Evolutionary conservation across 2,888 invertebrate genomes (phyloP).

Genomic region (Rhagonycha lutea): DNA sequence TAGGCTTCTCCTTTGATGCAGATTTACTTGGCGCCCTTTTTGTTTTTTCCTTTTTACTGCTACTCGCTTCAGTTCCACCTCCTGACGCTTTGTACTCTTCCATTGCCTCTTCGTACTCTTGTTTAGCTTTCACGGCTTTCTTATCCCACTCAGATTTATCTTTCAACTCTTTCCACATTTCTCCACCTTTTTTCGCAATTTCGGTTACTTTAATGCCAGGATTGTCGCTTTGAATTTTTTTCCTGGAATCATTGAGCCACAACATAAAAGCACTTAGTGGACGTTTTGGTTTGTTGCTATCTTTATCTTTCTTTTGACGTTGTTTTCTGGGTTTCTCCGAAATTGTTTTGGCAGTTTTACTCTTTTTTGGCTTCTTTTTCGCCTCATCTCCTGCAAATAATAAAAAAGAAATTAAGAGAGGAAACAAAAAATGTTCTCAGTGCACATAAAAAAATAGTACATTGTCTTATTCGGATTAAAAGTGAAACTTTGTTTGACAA

Average conservation of each 20-base stretch:
- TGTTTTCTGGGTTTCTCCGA: conserved; percentile 70
- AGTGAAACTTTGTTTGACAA: too few species aligned
- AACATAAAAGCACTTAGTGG: conserved; percentile 90
- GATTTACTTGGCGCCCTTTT: conserved; percentile 37
- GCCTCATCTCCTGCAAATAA: conserved; percentile 54
- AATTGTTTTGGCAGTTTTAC: conserved; percentile 60
- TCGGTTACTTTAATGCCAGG: conserved; percentile 91
- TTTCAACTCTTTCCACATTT: conserved; percentile 88
- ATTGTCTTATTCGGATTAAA: too few species aligned
- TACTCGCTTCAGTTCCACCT: conserved; percentile 53
- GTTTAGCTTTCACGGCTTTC: conserved; percentile 81
- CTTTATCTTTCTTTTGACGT: conserved; percentile 77
- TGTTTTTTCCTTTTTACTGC: conserved; percentile 54
- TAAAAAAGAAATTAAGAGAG: conserved; percentile 28
- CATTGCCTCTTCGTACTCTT: conserved; percentile 86
- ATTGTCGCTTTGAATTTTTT: conserved; percentile 82
- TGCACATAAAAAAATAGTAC: too few species aligned
- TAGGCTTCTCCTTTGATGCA: not conserved
- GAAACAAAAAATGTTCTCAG: not conserved
- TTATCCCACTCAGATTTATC: conserved; percentile 92
- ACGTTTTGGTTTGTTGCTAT: conserved; percentile 88
- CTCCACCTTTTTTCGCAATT: conserved; percentile 91
- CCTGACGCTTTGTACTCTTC: conserved; percentile 71
- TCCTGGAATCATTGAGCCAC: conserved; percentile 88
- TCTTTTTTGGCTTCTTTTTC: conserved; percentile 61